Conservation (phyloP, 1,140 invertebrate species). For the Plutomurus gul region DNA sequence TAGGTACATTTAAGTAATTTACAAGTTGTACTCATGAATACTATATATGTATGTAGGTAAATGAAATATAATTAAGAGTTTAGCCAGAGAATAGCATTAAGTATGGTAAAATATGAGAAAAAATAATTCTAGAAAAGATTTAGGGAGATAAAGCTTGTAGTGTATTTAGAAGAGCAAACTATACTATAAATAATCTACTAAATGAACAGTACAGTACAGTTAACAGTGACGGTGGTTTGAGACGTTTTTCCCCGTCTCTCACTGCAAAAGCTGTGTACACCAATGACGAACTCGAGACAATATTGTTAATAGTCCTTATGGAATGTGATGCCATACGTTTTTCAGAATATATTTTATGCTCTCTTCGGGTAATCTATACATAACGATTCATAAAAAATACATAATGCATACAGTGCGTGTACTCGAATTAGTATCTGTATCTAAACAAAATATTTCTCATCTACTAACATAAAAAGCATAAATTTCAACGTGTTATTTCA, state of each 20-base stretch:
- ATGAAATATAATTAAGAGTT: no score
- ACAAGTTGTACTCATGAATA: no score
- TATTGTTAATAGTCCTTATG: constrained; percentile 55
- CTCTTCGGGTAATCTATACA: constrained; percentile 12
- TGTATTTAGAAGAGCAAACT: not conserved
- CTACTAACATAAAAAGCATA: constrained; percentile 3
- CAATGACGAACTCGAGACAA: constrained; percentile 54
- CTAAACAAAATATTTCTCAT: not conserved
- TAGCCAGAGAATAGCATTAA: not conserved
- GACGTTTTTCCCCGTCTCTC: constrained; percentile 20
- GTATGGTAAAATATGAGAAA: no score
- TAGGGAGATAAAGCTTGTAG: not conserved
- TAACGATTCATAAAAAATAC: not conserved
- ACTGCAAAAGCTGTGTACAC: constrained; percentile 26
- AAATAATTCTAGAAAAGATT: no score
- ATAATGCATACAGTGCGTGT: not conserved
- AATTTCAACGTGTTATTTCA: not conserved
- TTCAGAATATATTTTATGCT: constrained; percentile 49
- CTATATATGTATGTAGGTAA: no score
- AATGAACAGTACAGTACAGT: constrained; percentile 1
- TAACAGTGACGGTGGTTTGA: not conserved
- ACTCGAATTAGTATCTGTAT: constrained; percentile 20
- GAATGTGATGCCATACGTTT: constrained; percentile 54
- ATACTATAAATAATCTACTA: not conserved
- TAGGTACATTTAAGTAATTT: no score